Evolutionary conservation across 2,113 vertebrate species (phyloP).

Genomic region (Notarius lentiginosus): DNA sequence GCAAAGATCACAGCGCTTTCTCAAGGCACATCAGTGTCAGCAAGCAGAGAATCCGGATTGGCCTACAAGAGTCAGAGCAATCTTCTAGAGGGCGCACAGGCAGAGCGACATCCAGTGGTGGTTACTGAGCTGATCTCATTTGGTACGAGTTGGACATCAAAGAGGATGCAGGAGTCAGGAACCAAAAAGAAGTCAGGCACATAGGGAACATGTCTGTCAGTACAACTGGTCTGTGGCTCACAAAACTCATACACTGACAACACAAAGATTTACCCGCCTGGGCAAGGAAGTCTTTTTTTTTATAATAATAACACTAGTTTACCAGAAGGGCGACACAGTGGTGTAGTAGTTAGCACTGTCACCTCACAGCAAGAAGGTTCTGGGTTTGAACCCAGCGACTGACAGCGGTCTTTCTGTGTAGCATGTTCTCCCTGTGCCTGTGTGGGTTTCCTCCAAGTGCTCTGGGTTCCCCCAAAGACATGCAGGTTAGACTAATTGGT

Average conservation of each 20-base stretch:
- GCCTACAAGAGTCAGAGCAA: background rate
- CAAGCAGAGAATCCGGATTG: background rate
- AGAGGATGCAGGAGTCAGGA: background rate
- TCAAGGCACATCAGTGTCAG: background rate
- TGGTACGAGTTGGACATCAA: background rate
- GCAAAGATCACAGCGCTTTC: background rate
- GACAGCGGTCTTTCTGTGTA: too few relatives aligned
- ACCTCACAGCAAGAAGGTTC: too few relatives aligned
- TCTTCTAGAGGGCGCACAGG: background rate
- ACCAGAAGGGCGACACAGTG: background rate
- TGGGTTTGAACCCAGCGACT: too few relatives aligned
- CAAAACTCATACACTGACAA: background rate
- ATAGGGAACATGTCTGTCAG: background rate
- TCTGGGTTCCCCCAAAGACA: too few relatives aligned
- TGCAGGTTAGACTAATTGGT: too few relatives aligned
- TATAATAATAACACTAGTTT: too few relatives aligned
- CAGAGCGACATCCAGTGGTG: background rate
- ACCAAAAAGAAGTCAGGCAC: background rate
- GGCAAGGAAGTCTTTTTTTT: background rate
- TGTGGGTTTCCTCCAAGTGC: too few relatives aligned
- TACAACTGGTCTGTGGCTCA: background rate
- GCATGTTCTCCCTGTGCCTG: too few relatives aligned
- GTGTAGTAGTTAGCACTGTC: too few relatives aligned
- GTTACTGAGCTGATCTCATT: background rate
- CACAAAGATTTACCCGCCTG: background rate